phyloP scores from a whole-genome alignment of 2,888 invertebrate species.

The Parnassius glacialis region DNA sequence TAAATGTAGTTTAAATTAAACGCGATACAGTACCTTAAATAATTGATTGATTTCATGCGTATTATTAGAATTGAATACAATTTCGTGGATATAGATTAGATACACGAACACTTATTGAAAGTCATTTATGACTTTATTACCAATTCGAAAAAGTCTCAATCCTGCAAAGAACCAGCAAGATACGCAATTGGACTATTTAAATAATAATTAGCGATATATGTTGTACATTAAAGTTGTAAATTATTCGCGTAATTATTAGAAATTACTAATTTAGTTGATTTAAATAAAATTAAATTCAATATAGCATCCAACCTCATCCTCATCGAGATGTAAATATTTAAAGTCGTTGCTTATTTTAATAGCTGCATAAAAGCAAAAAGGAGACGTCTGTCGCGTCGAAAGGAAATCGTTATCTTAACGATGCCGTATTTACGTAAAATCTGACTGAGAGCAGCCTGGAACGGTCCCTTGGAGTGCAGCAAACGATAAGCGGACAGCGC shows the following conservation, averaged over 20 bases:
- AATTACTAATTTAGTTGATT: conserved; percentile 16
- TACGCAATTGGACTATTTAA: too few species aligned
- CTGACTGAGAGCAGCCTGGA: conserved; percentile 68
- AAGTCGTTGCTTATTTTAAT: conserved; percentile 58
- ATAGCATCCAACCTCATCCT: conserved; percentile 45
- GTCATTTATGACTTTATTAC: too few species aligned
- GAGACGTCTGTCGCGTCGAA: conserved; percentile 58
- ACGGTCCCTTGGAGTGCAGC: conserved; percentile 64
- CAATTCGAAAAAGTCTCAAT: too few species aligned
- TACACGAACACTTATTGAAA: too few species aligned
- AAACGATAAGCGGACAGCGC: conserved; percentile 64
- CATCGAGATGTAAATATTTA: conserved; percentile 58
- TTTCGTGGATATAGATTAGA: too few species aligned
- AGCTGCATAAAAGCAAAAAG: conserved; percentile 66
- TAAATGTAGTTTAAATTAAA: too few species aligned
- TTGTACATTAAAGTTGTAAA: background rate
- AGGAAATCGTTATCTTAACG: conserved; percentile 78
- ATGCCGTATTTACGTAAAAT: conserved; percentile 75
- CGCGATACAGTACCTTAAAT: too few species aligned
- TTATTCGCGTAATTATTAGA: background rate
- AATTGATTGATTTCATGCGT: too few species aligned
- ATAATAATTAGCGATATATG: too few species aligned
- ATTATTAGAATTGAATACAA: too few species aligned
- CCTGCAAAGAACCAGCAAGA: too few species aligned
- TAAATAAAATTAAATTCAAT: conserved; percentile 28